Evolutionary conservation across 2,113 vertebrate genomes (phyloP).

Genomic region (Leptodactylus fuscus): DNA sequence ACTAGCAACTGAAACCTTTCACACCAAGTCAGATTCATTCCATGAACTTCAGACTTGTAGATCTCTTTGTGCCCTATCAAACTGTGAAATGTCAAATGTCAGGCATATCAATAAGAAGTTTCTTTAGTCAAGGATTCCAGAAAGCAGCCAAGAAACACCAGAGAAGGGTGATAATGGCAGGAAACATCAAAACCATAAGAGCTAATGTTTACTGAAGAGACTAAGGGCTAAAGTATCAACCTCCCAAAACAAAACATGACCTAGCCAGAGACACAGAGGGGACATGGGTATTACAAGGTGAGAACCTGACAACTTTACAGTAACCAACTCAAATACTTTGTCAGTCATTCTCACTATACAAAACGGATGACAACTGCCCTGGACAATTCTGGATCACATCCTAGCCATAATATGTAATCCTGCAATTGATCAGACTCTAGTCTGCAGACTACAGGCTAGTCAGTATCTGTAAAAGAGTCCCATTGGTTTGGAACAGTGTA

Average conservation of each 20-base stretch:
- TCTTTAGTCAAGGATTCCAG: slow-evolving; percentile 71
- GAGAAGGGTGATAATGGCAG: slow-evolving; percentile 71
- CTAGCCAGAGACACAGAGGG: background rate
- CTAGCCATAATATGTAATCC: too few relatives aligned
- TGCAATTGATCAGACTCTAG: too few relatives aligned
- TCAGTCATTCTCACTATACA: background rate
- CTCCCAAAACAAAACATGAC: slow-evolving; percentile 60
- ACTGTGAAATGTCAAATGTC: slow-evolving; percentile 5
- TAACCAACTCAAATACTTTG: background rate
- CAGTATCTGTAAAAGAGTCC: too few relatives aligned
- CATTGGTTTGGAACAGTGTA: background rate
- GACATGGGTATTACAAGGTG: background rate
- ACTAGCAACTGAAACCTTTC: too few relatives aligned
- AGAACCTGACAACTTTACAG: background rate
- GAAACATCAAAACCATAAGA: slow-evolving; percentile 68
- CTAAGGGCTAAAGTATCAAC: slow-evolving; percentile 65
- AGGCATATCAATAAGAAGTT: background rate
- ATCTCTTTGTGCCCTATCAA: background rate
- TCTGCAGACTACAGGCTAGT: too few relatives aligned
- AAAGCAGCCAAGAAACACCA: slow-evolving; percentile 64
- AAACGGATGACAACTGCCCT: too few relatives aligned
- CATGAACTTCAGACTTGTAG: background rate
- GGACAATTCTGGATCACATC: too few relatives aligned
- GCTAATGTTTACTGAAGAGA: slow-evolving; percentile 63
- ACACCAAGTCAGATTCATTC: too few relatives aligned